Base-by-base conservation (phyloP, 1,140 invertebrate genomes). In the Zeugodacus cucurbitae region DNA sequence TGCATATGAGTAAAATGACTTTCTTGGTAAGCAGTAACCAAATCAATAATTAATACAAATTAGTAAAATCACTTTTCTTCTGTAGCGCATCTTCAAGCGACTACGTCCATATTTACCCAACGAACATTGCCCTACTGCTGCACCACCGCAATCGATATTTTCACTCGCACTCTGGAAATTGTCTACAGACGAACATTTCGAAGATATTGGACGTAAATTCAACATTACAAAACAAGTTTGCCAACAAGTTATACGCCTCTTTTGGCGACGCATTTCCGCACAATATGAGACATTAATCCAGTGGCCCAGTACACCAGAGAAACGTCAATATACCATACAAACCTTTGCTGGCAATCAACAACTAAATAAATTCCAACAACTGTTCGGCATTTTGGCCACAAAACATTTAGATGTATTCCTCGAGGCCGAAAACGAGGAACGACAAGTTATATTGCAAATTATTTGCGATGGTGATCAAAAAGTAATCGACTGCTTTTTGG, bases 401-500 rank as follows among this genome's bases (percentile, higher is more conserved):
- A 93, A 91, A 87, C 90, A 91, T 0, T 78, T 93, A 11, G 92
- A 93, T 20, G 90, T 93, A 26, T 93, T 93, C 34, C 62, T 93
- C 29, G 92, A 92, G 44, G 89, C 89, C 0, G 91, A 93, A 48
- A 91, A 93, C 48, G 91, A 92, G 3, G 92, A 93, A 58, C 90
- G 92, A 59, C 87, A 90, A 5, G 90, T 93, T 34, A 89, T 93
- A 0, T 57, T 92, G n/a, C 92, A 93, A 86, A 64, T 93, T 5
- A 91, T 93, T 10, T 93, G 91, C 88, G 91, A 92, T 88, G 91
- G 89, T 1, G 90, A 93, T 54, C 88, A 90, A 3, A 91, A 92
- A 67, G 91, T 93, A 6, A 90, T 93, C 17, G 92, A 93, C 88
- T 93, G 92, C 62, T 93, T 92, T 59, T 91, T 93, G 34, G 92